phyloP scores from a whole-genome alignment of 2,888 invertebrate species.

The Hymenopus coronatus region DNA sequence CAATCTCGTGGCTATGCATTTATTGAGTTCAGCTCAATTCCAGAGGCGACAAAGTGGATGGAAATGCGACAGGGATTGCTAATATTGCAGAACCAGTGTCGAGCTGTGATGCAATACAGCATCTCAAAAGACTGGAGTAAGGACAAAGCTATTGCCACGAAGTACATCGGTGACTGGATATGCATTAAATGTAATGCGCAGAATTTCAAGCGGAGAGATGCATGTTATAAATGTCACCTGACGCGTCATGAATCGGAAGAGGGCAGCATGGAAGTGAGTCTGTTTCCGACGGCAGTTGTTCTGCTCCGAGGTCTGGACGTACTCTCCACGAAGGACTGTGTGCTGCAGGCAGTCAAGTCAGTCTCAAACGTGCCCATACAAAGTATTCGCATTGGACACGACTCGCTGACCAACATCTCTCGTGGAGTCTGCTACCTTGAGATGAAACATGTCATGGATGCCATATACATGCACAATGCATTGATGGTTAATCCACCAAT shows the following conservation, averaged over 20 bases:
- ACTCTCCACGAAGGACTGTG: conserved; percentile 88
- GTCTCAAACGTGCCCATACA: conserved; percentile 71
- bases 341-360: conserved; percentile 76
- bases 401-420: conserved; percentile 81
- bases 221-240: conserved; percentile 91
- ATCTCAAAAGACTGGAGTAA: conserved; percentile 43
- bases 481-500: conserved; percentile 57
- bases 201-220: conserved; percentile 92
- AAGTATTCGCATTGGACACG: conserved; percentile 81
- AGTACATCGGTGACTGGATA: neutral
- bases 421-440: conserved; percentile 78
- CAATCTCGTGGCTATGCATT: conserved; percentile 86
- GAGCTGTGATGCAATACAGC: conserved; percentile 73
- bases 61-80: conserved; percentile 80
- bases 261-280: conserved; percentile 66
- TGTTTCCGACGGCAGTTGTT: conserved; percentile 52
- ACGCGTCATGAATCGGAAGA: conserved; percentile 83
- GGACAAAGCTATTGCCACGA: neutral
- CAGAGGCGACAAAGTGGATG: conserved; percentile 89
- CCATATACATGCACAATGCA: conserved; percentile 72
- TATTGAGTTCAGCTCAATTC: conserved; percentile 88
- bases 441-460: conserved; percentile 77
- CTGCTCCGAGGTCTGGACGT: conserved; percentile 89
- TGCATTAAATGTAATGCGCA: conserved; percentile 80
- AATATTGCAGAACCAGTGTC: conserved; percentile 68